Percentiles rank a stretch among this genome's conserved stretches.
Evolutionary conservation across 2,797 vertebrate genomes (phyloP).

Genomic region (Oreortyx pictus): DNA sequence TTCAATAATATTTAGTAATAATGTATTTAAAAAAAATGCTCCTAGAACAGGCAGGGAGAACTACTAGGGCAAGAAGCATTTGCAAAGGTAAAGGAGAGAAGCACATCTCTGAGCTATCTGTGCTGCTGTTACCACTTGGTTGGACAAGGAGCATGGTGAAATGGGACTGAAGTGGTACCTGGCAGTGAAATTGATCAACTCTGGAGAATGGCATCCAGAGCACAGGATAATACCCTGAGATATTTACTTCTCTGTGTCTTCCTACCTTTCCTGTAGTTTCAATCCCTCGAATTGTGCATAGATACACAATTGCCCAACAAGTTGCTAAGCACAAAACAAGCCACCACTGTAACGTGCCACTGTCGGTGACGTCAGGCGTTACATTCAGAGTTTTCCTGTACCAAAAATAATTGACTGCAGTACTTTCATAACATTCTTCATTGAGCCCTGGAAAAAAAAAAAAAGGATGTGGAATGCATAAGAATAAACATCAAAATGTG

Average conservation of each 20-base stretch:
- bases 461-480: background rate
- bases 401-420: conserved; percentile 91
- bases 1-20: background rate
- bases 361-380: conserved; percentile 76
- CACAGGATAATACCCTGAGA: background rate
- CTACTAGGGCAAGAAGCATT: background rate
- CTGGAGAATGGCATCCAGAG: background rate
- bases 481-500: background rate
- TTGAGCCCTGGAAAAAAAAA: conserved; percentile 75
- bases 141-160: background rate
- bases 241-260: background rate
- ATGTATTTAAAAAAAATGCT: background rate
- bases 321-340: conserved; percentile 83
- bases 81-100: background rate
- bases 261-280: conserved; percentile 89
- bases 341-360: conserved; percentile 85
- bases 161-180: background rate
- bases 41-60: background rate
- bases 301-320: conserved; percentile 86
- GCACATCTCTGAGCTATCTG: background rate
- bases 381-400: conserved; percentile 91
- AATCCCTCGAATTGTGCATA: conserved; percentile 90
- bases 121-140: fast-evolving
- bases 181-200: background rate
- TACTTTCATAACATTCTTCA: conserved; percentile 85